These are phyloP conservation scores for Mustela erminea DNA, from an alignment of 2,797 vertebrate species.

Conservation along the genomic window DNA sequence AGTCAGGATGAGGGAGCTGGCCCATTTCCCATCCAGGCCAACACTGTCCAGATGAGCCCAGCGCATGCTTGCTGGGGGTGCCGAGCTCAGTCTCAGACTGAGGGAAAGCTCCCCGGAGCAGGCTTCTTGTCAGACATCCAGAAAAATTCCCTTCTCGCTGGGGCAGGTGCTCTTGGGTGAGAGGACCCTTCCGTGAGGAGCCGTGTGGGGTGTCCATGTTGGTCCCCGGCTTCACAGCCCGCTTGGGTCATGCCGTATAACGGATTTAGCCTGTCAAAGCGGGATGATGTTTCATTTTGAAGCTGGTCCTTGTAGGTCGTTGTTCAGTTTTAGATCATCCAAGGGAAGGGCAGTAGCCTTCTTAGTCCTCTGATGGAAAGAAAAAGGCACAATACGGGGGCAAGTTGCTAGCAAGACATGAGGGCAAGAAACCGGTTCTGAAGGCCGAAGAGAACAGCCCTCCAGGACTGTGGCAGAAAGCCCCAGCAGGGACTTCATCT, in stretches of 20 bases:
- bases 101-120: neutral
- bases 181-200: neutral
- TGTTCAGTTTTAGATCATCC: neutral
- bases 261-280: neutral
- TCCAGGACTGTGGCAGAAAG: neutral
- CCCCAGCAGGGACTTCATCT: neutral
- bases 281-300: neutral
- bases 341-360: neutral
- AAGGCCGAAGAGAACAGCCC: neutral
- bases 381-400: no score
- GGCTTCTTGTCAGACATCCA: neutral
- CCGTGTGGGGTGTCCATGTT: neutral
- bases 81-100: neutral
- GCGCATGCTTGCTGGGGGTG: neutral
- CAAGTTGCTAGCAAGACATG: neutral
- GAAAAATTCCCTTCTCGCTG: neutral
- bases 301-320: neutral
- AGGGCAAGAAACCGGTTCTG: neutral
- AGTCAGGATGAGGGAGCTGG: neutral
- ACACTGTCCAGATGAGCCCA: neutral
- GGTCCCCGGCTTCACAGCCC: neutral
- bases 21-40: neutral
- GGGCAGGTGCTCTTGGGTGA: neutral
- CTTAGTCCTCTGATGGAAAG: accelerated
- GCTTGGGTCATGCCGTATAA: neutral